Evolutionary conservation across 2,888 invertebrate species (phyloP), one percentile per base, ranked within the genome.

Genomic region (Tetranychus piercei): DNA sequence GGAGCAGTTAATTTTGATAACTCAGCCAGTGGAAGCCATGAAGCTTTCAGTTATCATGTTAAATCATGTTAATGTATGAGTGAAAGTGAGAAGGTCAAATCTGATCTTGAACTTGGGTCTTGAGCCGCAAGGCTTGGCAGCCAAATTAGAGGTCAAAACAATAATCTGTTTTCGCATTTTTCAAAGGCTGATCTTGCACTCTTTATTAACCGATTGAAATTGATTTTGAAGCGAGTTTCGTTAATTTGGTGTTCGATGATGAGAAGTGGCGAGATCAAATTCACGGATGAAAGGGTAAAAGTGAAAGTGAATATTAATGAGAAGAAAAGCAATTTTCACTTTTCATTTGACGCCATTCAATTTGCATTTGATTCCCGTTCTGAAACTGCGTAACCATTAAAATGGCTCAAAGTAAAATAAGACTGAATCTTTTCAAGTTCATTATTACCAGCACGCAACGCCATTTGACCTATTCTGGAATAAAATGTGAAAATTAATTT

Each of bases 51-150:
- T 34, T 4, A 34, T 1, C 34, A 34, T 34, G 34, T 34, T 34
- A 34, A n/a, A 34, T 34, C 34, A 34, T 34, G 34, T 34, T 34
- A 34, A 34, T 34, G 34, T 34, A n/a, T n/a, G 45, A 55, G 55
- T 15, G 55, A 55, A 15, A 55, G 55, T 15, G 55, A 55, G 55
- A 55, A 55, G 55, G 55, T 55, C 55, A 55, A 55, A 55, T 55
- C 55, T 55, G 55, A 55, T 55, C 55, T 55, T 55, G 55, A 55
- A 55, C 55, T 55, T 55, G 55, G 55, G 55, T 55, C 55, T 55
- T 55, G 55, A 55, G 55, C 55, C 55, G 55, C 55, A 55, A 55
- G 55, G 55, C 55, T 55, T 55, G 55, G 15, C 34, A 55, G 7
- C 15, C 9, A 55, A 15, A 55, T 55, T 55, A 55, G 55, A 55